Percentiles rank a stretch among this genome's conserved stretches.
phyloP scores from a whole-genome alignment of 2,113 vertebrate genomes.

The Lamprotornis superbus region DNA sequence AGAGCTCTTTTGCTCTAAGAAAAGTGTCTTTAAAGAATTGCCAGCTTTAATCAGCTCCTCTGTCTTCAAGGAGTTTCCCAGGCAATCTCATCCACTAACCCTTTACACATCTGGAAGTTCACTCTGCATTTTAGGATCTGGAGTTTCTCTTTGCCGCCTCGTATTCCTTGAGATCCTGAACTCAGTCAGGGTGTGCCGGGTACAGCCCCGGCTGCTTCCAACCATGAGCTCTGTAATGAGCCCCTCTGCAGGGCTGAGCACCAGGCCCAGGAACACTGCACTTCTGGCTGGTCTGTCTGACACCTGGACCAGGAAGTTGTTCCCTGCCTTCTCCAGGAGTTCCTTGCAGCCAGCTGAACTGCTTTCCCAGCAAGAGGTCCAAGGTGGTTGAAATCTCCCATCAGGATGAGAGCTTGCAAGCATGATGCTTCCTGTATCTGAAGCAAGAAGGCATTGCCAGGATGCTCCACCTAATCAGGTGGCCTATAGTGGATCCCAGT shows the following conservation, averaged over 20 bases:
- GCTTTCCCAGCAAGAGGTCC: background rate
- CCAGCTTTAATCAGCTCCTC: background rate
- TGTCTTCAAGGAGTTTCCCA: background rate
- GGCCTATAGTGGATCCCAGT: background rate
- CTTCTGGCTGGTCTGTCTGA: background rate
- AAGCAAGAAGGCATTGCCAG: background rate
- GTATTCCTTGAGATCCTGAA: background rate
- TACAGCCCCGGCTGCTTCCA: background rate
- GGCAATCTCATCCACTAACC: background rate
- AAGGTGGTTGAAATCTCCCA: background rate
- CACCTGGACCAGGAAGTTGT: background rate
- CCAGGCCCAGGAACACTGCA: background rate
- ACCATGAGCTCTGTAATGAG: background rate
- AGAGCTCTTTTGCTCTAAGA: background rate
- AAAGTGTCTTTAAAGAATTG: background rate
- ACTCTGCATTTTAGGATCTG: background rate
- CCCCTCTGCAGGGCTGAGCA: background rate
- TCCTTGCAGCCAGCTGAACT: background rate
- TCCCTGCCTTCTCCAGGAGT: background rate
- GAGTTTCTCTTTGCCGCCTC: background rate
- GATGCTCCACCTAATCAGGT: background rate
- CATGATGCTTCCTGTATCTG: background rate
- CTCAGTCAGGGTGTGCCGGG: too few species aligned
- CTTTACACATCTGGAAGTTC: background rate
- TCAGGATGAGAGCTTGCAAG: background rate